A percentile compares a stretch with the other conserved stretches of the same genome.
These are phyloP conservation scores for Ernsta delagoae DNA, from an alignment of 2,888 invertebrate species.

Conservation along the genomic window DNA sequence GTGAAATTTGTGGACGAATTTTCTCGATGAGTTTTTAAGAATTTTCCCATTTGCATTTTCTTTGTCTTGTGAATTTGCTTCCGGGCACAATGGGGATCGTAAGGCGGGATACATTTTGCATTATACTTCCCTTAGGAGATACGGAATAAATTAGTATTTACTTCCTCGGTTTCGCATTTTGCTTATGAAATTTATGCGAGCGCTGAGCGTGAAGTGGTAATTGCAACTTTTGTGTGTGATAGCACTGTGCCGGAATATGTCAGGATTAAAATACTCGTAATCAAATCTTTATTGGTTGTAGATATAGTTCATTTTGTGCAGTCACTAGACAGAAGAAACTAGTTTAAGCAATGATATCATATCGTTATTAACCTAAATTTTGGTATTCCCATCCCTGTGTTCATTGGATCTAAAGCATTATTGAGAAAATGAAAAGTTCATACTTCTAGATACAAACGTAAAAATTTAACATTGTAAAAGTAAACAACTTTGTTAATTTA, in stretches of 20 bases:
- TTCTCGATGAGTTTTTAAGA: constrained; percentile 30
- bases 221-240: not conserved
- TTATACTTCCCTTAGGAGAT: constrained; percentile 16
- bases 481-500: too few species aligned
- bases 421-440: too few species aligned
- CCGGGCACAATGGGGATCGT: constrained; percentile 26
- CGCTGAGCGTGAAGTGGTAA: not conserved
- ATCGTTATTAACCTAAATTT: too few species aligned
- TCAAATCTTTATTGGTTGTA: too few species aligned
- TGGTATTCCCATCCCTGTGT: too few species aligned
- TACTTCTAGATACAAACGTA: too few species aligned
- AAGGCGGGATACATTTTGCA: constrained; percentile 32
- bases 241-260: not conserved
- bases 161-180: constrained; percentile 9
- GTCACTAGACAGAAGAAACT: too few species aligned
- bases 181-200: constrained; percentile 8
- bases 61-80: constrained; percentile 34
- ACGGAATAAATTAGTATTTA: constrained; percentile 28
- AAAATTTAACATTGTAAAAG: too few species aligned
- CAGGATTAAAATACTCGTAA: too few species aligned
- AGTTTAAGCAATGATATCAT: too few species aligned
- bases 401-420: too few species aligned
- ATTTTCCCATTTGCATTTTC: constrained; percentile 34
- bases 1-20: constrained; percentile 29
- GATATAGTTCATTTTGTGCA: too few species aligned